phyloP scores from a whole-genome alignment of 2,888 invertebrate species.

The Drosophila pseudotakahashii region DNA sequence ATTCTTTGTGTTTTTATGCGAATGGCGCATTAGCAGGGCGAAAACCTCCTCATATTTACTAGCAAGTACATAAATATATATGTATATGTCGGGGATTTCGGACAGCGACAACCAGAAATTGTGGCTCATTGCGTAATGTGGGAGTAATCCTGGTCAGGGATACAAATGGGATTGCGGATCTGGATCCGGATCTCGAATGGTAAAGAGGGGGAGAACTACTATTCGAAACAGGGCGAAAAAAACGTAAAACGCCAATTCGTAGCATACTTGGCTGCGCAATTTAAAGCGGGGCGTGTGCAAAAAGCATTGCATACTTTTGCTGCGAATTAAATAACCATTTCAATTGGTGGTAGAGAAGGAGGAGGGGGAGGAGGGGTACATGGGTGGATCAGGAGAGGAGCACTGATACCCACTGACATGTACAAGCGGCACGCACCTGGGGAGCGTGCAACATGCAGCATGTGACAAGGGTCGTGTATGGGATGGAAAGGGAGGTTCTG shows the following conservation, averaged over 20 bases:
- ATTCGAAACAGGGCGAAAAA: neutral
- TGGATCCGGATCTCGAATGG: too few species aligned
- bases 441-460: conserved; percentile 28
- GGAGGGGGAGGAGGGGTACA: neutral
- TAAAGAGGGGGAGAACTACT: conserved; percentile 9
- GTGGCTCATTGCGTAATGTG: conserved; percentile 33
- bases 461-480: conserved; percentile 19
- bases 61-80: neutral
- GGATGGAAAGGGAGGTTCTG: neutral
- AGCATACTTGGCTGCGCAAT: conserved; percentile 39
- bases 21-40: conserved; percentile 58
- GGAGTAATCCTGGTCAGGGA: neutral
- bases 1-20: conserved; percentile 62
- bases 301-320: conserved; percentile 9
- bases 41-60: too few species aligned
- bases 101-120: conserved; percentile 29
- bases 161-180: conserved; percentile 19
- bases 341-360: conserved; percentile 26
- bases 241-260: conserved; percentile 19
- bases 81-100: neutral
- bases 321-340: conserved; percentile 63
- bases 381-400: neutral
- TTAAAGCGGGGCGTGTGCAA: conserved; percentile 29
- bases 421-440: conserved; percentile 8
- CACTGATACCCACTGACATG: neutral